These are phyloP conservation scores for Sesia bembeciformis DNA, from an alignment of 2,888 invertebrate genomes.

Conservation along the genomic window DNA sequence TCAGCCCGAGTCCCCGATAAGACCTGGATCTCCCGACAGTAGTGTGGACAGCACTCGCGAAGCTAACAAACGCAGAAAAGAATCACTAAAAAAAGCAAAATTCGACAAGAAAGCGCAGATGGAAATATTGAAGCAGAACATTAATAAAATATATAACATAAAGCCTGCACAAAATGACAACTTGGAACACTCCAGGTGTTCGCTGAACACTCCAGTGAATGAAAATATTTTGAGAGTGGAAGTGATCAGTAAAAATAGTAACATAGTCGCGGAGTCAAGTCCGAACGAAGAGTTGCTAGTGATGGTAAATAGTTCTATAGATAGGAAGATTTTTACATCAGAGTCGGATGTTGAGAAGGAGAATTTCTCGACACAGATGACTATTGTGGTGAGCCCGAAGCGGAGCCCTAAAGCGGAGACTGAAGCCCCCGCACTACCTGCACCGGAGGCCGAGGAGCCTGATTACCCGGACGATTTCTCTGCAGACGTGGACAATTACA, in stretches of 20 bases:
- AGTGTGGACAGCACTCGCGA: not conserved
- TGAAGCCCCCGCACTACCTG: constrained; percentile 11
- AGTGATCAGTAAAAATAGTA: constrained; percentile 27
- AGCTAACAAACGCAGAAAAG: not conserved
- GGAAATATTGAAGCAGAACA: constrained; percentile 32
- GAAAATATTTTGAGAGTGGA: constrained; percentile 31
- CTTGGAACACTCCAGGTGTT: not conserved
- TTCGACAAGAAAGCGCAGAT: constrained; percentile 24
- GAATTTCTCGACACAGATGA: constrained; percentile 25
- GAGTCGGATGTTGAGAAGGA: constrained; percentile 12
- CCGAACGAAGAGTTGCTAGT: constrained; percentile 21
- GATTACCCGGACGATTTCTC: constrained; percentile 43
- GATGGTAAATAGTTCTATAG: constrained; percentile 33
- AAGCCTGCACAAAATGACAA: constrained; percentile 8
- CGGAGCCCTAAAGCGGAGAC: constrained; percentile 1
- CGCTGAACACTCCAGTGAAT: not conserved
- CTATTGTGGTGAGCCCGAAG: constrained; percentile 40
- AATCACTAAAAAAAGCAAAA: constrained; percentile 7
- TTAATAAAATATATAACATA: constrained; percentile 30
- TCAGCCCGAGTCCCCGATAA: too few relatives aligned
- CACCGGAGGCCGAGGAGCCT: constrained; percentile 8
- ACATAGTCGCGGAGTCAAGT: constrained; percentile 15
- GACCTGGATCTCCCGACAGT: not conserved
- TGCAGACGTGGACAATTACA: constrained; percentile 46
- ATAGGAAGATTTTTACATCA: constrained; percentile 11